Percentiles rank a stretch among this genome's conserved stretches.
Conservation (phyloP, 2,888 invertebrate genomes). For the Linnaemya vulpina region DNA sequence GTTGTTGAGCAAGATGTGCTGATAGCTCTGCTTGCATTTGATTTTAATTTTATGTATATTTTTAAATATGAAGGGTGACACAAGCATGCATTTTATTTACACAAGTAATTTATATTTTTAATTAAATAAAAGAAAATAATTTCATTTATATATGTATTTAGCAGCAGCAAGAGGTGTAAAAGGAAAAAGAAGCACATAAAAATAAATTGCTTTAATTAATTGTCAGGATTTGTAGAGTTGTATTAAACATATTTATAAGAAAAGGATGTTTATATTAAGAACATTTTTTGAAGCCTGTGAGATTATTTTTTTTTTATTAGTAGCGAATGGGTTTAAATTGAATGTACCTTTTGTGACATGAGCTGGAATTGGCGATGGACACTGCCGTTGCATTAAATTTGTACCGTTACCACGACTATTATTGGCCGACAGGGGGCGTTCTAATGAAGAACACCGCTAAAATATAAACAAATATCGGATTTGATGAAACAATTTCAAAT, state of each 20-base stretch:
- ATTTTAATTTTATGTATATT: slow-evolving; percentile 38
- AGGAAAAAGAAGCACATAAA: slow-evolving; percentile 62
- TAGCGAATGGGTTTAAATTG: background rate
- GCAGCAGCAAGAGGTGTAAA: slow-evolving; percentile 62
- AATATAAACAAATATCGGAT: slow-evolving; percentile 16
- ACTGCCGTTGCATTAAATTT: slow-evolving; percentile 84
- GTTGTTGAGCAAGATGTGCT: slow-evolving; percentile 80
- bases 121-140: slow-evolving; percentile 30
- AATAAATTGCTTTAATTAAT: slow-evolving; percentile 60
- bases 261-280: slow-evolving; percentile 72
- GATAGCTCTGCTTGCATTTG: slow-evolving; percentile 78
- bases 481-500: background rate
- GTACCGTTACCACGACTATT: slow-evolving; percentile 79
- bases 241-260: slow-evolving; percentile 28
- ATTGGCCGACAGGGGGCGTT: slow-evolving; percentile 87
- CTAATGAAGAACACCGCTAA: slow-evolving; percentile 93
- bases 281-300: slow-evolving; percentile 70
- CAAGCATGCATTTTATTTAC: slow-evolving; percentile 64
- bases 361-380: slow-evolving; percentile 89
- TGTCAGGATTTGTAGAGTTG: slow-evolving; percentile 63
- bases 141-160: slow-evolving; percentile 25
- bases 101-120: slow-evolving; percentile 49
- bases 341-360: slow-evolving; percentile 87
- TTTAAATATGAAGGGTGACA: slow-evolving; percentile 38
- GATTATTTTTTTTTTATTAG: slow-evolving; percentile 46